Evolutionary conservation across 1,140 invertebrate genomes (phyloP).

Genomic region (Plectrocnemia conspersa): DNA sequence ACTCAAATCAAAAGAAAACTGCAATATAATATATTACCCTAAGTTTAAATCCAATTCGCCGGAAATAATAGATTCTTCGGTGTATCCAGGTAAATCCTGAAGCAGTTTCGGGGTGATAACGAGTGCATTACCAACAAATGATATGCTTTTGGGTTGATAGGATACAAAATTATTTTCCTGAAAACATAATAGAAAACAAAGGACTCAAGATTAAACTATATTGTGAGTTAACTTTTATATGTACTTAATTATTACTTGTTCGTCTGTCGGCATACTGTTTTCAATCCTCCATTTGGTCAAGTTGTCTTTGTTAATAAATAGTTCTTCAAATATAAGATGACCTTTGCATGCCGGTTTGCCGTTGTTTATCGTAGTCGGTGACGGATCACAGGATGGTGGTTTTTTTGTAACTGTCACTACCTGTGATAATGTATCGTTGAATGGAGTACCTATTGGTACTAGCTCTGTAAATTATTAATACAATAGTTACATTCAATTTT

Average conservation of each 20-base stretch:
- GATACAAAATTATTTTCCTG: constrained; percentile 38
- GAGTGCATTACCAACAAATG: constrained; percentile 6
- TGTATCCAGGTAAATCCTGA: background rate
- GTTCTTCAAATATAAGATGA: constrained; percentile 41
- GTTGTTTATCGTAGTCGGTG: constrained; percentile 24
- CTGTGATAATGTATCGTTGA: background rate
- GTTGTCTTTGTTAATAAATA: constrained; percentile 35
- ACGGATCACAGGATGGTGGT: constrained; percentile 11
- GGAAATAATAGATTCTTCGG: background rate
- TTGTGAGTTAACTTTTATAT: background rate
- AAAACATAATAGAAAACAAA: constrained; percentile 27
- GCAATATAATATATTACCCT: constrained; percentile 12
- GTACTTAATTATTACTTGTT: constrained; percentile 20
- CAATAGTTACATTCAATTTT: background rate
- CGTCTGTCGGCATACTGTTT: constrained; percentile 23
- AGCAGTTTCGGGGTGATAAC: constrained; percentile 10
- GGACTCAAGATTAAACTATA: constrained; percentile 7
- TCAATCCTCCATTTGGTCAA: constrained; percentile 35
- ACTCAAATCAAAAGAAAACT: background rate
- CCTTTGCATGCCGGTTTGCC: constrained; percentile 37
- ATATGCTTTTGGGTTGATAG: constrained; percentile 28
- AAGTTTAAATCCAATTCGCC: constrained; percentile 18
- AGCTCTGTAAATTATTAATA: constrained; percentile 2
- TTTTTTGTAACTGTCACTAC: background rate
- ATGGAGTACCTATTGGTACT: constrained; percentile 3